Conservation (phyloP, 2,113 vertebrate genomes). For the Corydoras sp. region DNA sequence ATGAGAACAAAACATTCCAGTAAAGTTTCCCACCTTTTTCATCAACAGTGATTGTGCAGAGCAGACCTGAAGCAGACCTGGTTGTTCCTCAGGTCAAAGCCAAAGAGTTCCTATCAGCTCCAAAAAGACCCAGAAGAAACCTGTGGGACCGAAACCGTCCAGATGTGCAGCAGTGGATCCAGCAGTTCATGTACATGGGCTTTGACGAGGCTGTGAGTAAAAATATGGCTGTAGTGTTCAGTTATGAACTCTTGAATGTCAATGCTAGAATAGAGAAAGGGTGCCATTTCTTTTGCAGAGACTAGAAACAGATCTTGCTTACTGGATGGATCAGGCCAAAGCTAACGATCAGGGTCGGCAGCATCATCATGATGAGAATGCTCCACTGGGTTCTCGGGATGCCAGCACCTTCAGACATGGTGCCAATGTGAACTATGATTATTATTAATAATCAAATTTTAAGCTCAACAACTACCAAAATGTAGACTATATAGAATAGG, state of each 20-base stretch:
- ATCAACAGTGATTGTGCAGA: slow-evolving; percentile 1
- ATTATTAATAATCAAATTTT: slow-evolving; percentile 66
- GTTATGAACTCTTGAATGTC: not conserved
- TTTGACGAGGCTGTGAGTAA: slow-evolving; percentile 74
- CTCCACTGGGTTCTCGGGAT: slow-evolving; percentile 71
- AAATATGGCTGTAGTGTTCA: not conserved
- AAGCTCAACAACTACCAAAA: too few species aligned
- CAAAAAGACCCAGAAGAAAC: slow-evolving; percentile 67
- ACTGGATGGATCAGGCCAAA: slow-evolving; percentile 80
- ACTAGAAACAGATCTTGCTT: slow-evolving; percentile 84
- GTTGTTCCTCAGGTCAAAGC: slow-evolving; percentile 56
- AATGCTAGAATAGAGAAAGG: too few species aligned
- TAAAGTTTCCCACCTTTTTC: not conserved
- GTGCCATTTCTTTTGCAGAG: slow-evolving; percentile 60
- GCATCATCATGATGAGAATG: slow-evolving; percentile 85
- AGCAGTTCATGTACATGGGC: slow-evolving; percentile 79
- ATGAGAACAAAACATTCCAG: too few species aligned
- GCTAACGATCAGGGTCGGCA: slow-evolving; percentile 76
- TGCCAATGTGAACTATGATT: slow-evolving; percentile 86
- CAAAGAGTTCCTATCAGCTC: slow-evolving; percentile 68
- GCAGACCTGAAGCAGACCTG: slow-evolving; percentile 42
- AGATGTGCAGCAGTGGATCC: slow-evolving; percentile 82
- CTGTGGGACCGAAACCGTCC: slow-evolving; percentile 76
- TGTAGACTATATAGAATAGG: too few species aligned
- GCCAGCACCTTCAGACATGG: slow-evolving; percentile 72